phyloP scores from a whole-genome alignment of 1,140 invertebrate genomes.

The Aphelenchoides fujianensis region DNA sequence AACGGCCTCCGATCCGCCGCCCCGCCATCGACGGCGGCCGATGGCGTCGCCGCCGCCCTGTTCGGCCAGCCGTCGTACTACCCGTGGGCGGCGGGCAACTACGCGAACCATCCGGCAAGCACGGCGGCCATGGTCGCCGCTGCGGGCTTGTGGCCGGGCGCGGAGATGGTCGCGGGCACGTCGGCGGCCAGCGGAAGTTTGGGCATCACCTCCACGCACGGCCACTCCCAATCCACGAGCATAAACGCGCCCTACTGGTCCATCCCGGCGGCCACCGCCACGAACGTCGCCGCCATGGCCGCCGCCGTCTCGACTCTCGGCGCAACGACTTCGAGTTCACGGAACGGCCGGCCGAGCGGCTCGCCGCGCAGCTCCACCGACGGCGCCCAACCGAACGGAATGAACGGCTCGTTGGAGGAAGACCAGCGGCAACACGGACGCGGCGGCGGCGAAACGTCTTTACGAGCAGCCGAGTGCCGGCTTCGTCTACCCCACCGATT shows the following conservation, averaged over 20 bases:
- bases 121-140: constrained; percentile 16
- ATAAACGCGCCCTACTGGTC: constrained; percentile 7
- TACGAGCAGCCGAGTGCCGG: constrained; percentile 8
- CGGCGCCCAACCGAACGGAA: not conserved
- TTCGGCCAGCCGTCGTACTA: constrained; percentile 2
- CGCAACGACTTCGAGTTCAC: not conserved
- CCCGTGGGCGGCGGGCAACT: constrained; percentile 8
- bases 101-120: not conserved
- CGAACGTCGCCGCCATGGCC: not conserved
- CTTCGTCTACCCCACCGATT: not conserved
- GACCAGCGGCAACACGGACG: not conserved
- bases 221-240: not conserved
- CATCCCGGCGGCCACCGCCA: not conserved
- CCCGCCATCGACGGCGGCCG: constrained; percentile 10
- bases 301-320: not conserved
- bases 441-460: not conserved
- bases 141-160: not conserved
- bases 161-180: constrained; percentile 5
- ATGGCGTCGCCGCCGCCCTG: constrained; percentile 3
- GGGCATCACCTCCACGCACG: not conserved
- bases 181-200: not conserved
- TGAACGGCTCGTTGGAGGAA: not conserved
- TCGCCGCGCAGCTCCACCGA: not conserved
- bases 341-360: not conserved
- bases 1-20: not conserved